Percentiles rank a stretch among this genome's conserved stretches.
Evolutionary conservation across 2,888 invertebrate species (phyloP).

Genomic region (Steinernema carpocapsae): DNA sequence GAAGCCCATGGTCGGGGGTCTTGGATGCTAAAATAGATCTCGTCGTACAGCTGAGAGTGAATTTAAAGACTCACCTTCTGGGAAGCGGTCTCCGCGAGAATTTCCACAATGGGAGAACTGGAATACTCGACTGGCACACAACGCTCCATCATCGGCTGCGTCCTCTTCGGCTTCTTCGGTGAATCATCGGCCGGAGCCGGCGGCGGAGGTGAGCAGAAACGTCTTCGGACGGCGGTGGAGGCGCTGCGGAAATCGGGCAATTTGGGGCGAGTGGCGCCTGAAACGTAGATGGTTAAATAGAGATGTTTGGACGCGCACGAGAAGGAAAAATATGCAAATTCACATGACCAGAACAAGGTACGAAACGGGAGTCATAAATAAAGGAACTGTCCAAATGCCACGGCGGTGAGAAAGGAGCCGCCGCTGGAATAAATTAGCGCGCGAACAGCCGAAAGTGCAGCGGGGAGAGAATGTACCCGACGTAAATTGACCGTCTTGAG

Average conservation of each 20-base stretch:
- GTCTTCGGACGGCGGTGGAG: not conserved
- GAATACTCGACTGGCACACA: conserved; percentile 39
- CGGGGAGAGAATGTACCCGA: not conserved
- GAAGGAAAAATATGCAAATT: conserved; percentile 18
- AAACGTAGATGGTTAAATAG: not conserved
- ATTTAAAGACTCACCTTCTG: not conserved
- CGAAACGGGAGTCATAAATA: not conserved
- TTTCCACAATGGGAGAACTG: conserved; percentile 35
- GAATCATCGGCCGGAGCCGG: conserved; percentile 29
- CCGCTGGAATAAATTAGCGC: conserved; percentile 13
- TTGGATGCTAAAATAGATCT: not conserved
- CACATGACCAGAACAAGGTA: not conserved
- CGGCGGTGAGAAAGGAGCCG: not conserved
- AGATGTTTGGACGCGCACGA: not conserved
- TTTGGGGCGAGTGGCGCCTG: not conserved
- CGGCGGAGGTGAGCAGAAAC: not conserved
- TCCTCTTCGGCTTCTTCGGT: conserved; percentile 15
- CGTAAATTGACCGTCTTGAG: not conserved
- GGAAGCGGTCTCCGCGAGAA: conserved; percentile 18
- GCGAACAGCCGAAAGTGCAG: not conserved
- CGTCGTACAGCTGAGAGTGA: not conserved
- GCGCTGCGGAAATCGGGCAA: not conserved
- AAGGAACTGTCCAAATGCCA: conserved; percentile 6
- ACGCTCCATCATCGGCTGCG: conserved; percentile 8
- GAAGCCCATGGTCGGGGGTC: not conserved